Evolutionary conservation across 2,888 invertebrate genomes (phyloP).

Genomic region (Macaria liturata): DNA sequence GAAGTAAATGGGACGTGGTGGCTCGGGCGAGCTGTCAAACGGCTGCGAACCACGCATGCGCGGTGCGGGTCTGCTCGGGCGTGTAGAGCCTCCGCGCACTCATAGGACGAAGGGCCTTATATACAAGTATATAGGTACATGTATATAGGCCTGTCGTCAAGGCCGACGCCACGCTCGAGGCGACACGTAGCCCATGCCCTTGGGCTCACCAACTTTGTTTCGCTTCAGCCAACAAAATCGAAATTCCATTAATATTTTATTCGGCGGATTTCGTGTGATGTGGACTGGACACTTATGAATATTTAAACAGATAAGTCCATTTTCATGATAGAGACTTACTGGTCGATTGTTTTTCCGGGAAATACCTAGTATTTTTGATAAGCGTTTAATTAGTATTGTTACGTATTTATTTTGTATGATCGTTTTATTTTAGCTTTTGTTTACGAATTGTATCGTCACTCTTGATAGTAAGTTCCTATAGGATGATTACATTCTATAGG

Average conservation of each 20-base stretch:
- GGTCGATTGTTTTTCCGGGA: no score
- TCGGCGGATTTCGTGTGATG: constrained; percentile 5
- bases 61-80: constrained; percentile 71
- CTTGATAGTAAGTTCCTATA: no score
- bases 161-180: constrained; percentile 49
- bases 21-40: constrained; percentile 67
- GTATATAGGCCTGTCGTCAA: constrained; percentile 53
- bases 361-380: no score
- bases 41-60: constrained; percentile 55
- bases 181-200: constrained; percentile 55
- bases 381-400: no score
- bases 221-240: constrained; percentile 28
- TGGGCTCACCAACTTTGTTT: constrained; percentile 32
- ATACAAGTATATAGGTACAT: constrained; percentile 37
- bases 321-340: background rate
- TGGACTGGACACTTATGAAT: constrained; percentile 6
- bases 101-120: constrained; percentile 67
- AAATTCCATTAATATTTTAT: constrained; percentile 29
- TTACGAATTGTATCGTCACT: no score
- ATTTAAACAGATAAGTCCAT: constrained; percentile 6
- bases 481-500: no score
- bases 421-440: no score
- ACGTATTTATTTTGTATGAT: no score
- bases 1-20: constrained; percentile 67
- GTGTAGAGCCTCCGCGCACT: constrained; percentile 59